These are phyloP conservation scores for Tiaroga cobitis DNA, from an alignment of 2,797 vertebrate genomes.

Conservation along the genomic window DNA sequence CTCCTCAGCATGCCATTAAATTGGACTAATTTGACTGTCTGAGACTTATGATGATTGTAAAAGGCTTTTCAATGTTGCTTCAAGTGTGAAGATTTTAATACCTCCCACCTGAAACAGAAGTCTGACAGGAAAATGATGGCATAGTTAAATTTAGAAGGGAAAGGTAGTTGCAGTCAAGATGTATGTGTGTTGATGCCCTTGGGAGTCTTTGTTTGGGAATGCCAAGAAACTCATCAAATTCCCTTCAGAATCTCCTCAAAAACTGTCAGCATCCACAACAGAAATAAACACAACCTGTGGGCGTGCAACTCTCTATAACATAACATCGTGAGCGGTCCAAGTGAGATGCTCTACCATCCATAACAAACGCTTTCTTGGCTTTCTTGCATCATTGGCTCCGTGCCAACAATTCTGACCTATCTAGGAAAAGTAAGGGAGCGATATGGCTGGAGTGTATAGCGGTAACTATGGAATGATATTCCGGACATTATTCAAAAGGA, in stretches of 20 bases:
- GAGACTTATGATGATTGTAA: conserved; percentile 12
- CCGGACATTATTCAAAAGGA: too few species aligned
- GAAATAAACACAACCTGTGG: conserved; percentile 33
- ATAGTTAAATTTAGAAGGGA: conserved; percentile 13
- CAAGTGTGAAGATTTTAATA: not conserved
- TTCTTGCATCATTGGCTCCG: conserved; percentile 9
- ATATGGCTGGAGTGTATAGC: conserved; percentile 15
- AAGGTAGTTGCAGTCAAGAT: not conserved
- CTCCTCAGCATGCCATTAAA: not conserved
- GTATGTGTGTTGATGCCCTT: conserved; percentile 1
- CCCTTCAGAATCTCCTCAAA: conserved; percentile 1
- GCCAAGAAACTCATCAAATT: conserved; percentile 26
- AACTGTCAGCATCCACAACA: conserved; percentile 7
- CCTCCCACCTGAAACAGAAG: conserved; percentile 2
- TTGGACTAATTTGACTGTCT: conserved; percentile 1
- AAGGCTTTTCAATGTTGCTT: conserved; percentile 1
- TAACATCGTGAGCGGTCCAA: not conserved
- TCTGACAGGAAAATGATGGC: conserved; percentile 28
- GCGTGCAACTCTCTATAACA: not conserved
- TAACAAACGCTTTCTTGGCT: conserved; percentile 11
- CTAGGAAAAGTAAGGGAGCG: conserved; percentile 6
- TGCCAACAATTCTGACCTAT: conserved; percentile 24
- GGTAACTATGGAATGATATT: too few species aligned
- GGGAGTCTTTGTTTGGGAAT: conserved; percentile 27
- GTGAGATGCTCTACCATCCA: conserved; percentile 16